Evolutionary conservation across 2,797 vertebrate genomes (phyloP), one percentile per base, ranked within the genome.

Genomic region (Cuniculus paca): DNA sequence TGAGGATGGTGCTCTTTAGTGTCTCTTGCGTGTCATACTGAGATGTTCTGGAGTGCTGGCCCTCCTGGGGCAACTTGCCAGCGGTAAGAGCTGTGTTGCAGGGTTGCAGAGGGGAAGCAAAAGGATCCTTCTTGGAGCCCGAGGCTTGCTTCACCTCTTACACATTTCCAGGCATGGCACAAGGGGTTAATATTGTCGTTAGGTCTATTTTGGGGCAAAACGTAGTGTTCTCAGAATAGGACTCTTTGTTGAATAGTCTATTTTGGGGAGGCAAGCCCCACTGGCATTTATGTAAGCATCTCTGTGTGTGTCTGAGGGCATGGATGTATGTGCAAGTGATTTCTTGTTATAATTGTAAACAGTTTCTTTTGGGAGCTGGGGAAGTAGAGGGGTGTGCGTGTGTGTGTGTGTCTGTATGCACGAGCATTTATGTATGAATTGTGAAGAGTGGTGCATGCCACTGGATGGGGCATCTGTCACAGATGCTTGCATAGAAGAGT

Each of bases 231-330:
- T 88, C 78, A 95, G 96, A 97, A 98, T 97, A 98, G 96, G 92
- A 82, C 34, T 97, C 98, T 97, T 98, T 97, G 96, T 97, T 97
- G 95, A 95, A 56, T 94, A 94, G 61, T 97, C 96, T 98, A 98
- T 98, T 98, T 97, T 97, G 79, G 85, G 97, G 97, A 97, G 92
- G 88, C 92, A 96, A 93, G 95, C 97, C 98, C 96, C 95, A 96
- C 86, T 97, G 96, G 92, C 50, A 0, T 98, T 97, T 97, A 97
- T 96, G 95, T 97, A 98, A 97, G 96, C 12, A 95, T 97, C 94
- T 97, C 84, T 97, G 65, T 97, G 82, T 97, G 61, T 97, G 92
- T 97, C 86, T 96, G 92, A 95, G 97, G 96, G 97, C 96, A 95
- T 97, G 93, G 95, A 95, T 83, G 58, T 97, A 88, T 85, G 90